Conservation (phyloP, 2,797 vertebrate species). For the Pseudotriccus pelzelni region DNA sequence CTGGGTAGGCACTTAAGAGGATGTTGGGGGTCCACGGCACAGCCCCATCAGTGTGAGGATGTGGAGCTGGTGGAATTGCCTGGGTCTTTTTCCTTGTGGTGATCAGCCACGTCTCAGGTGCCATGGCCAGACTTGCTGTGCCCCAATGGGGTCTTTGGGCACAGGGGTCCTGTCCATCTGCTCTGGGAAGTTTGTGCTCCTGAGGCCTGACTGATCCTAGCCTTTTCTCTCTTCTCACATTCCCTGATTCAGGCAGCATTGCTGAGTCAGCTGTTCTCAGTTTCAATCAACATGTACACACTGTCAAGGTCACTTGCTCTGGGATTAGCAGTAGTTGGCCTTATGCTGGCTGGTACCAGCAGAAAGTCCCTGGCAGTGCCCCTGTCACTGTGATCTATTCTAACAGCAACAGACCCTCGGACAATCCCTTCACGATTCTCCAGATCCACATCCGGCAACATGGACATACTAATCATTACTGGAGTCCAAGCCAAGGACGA, state of each 20-base stretch:
- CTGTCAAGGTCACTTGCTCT: too few relatives aligned
- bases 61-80: accelerated
- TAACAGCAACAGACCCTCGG: neutral
- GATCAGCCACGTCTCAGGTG: neutral
- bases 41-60: accelerated
- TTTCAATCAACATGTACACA: too few relatives aligned
- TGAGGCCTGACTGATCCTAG: neutral
- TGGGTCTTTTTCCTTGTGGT: neutral
- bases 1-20: accelerated
- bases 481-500: too few relatives aligned
- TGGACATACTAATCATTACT: too few relatives aligned
- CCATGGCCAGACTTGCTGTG: accelerated
- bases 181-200: neutral
- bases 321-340: too few relatives aligned
- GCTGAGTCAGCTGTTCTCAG: neutral
- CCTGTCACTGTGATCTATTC: neutral
- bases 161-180: too few relatives aligned
- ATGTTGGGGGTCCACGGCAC: accelerated
- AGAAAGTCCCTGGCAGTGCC: too few relatives aligned
- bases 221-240: neutral
- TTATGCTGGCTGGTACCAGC: too few relatives aligned
- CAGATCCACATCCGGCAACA: too few relatives aligned
- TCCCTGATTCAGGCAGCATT: neutral
- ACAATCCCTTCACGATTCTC: too few relatives aligned
- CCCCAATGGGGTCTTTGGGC: accelerated